Evolutionary conservation across 1,140 invertebrate genomes (phyloP), one percentile per base, ranked within the genome.

Genomic region (Diachasmimorpha longicaudata): DNA sequence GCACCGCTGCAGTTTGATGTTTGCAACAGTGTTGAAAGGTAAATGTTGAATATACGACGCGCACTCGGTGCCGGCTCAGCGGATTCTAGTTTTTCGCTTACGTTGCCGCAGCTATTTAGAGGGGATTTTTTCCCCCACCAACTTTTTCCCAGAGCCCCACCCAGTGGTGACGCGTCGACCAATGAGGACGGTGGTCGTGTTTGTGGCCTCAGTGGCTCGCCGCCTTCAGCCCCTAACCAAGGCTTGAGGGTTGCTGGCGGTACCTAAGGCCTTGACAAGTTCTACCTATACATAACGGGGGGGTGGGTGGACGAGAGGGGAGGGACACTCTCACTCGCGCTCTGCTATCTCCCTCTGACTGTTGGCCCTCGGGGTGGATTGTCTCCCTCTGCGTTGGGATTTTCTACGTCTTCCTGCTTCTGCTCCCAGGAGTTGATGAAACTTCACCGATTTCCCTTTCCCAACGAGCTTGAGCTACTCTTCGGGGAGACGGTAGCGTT

Each of bases 181-280:
- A 89, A 88, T 89, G 86, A 86, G 86, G 86, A 84, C 81, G 79
- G 88, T 84, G 87, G 88, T 89, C 85, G 87, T 88, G 87, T 88
- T 79, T 89, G 87, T 87, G 87, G 87, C 86, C 85, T 85, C 84
- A 83, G 87, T 80, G 87, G 87, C 87, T 87, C 85, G 87, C 87
- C 87, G 87, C 87, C 87, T 87, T 88, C 85, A 81, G 63, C 79
- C 81, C 83, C 82, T 84, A 85, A 85, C 83, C 84, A 83, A 80
- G 58, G 84, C 83, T 84, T 84, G 83, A 80, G 84, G 76, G 80
- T 80, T 79, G 76, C 72, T 72, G 39, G 79, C 75, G 19, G 58
- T 63, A 63, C 70, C 77, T 80, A 83, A 81, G 81, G 81, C 80
- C 79, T 81, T 79, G 78, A 66, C 75, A 77, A 74, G 31, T 69